Evolutionary conservation across 2,797 vertebrate genomes (phyloP), one percentile per base, ranked within the genome.

Genomic region (Tokudaia tokunoshimensis): DNA sequence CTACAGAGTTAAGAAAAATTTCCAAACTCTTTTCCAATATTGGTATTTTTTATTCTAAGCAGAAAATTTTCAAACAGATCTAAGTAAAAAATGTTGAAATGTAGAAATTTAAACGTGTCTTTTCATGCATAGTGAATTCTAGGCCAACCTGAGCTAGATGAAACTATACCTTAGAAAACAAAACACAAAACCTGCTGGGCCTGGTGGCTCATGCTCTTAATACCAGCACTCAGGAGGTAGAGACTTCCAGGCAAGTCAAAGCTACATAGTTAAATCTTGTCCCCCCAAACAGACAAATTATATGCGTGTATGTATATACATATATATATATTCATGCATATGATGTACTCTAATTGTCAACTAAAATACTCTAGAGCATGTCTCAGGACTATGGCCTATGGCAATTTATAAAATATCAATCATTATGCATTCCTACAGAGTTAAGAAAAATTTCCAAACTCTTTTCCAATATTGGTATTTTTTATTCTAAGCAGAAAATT

Each of bases 1-100:
- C 20, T 34, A 55, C 6, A 44, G 2, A 72, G 17, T 91, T 91
- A 79, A 86, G 17, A 91, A 76, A 87, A 88, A 86, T 63, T 34
- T 44, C n/a, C 70, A 17, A 61, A 6, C 82, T 87, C 34, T 75
- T 90, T 67, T 59, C 12, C 91, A 70, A 19, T 79, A 95, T 22
- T 34, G 50, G 11, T 80, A 90, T 52, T 50, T 50, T 93, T 67
- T 52, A 80, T 44, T 84, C 70, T 67, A 31, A 37, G 17, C 19
- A 92, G 44, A 94, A 94, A 97, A 96, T 70, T 94, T 70, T 92
- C 31, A 75, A 90, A 74, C 24, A 86, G 57, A 80, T 65, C 96
- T 44, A 80, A 24, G 2, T 44, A 57, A 94, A 47, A 94, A 85
- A 93, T 59, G 63, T 86, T 59, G 29, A 89, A 76, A 96, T 86